Percentiles rank a stretch among this genome's conserved stretches.
These are phyloP conservation scores for Nasonia oneida DNA, from an alignment of 2,888 invertebrate species.

Conservation along the genomic window DNA sequence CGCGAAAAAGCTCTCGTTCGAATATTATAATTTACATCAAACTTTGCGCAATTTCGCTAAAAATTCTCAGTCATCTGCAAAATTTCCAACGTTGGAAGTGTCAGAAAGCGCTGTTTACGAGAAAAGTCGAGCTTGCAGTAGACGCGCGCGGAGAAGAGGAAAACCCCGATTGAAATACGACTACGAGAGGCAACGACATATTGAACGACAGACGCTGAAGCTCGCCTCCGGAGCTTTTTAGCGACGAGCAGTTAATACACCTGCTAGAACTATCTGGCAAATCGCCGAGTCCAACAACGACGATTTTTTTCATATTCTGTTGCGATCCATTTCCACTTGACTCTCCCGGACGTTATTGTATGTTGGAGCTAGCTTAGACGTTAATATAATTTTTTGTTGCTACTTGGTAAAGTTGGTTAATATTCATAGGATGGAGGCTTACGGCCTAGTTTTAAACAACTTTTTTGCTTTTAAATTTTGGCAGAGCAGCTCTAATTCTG, in stretches of 20 bases:
- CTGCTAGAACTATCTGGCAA: slow-evolving; percentile 26
- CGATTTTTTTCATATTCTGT: background rate
- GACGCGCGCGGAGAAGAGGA: background rate
- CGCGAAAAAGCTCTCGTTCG: background rate
- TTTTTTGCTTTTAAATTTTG: background rate
- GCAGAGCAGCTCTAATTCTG: background rate
- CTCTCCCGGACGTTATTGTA: background rate
- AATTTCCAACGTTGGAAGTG: background rate
- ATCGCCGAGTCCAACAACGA: slow-evolving; percentile 12
- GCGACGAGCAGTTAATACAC: slow-evolving; percentile 35
- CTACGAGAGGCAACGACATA: background rate
- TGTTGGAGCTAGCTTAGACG: background rate
- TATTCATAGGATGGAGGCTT: background rate
- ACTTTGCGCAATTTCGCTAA: background rate
- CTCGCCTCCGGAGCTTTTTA: slow-evolving; percentile 13
- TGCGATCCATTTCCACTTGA: background rate
- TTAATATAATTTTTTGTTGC: background rate
- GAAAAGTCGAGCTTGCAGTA: slow-evolving; percentile 4
- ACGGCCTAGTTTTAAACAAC: background rate
- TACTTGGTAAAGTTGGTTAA: background rate
- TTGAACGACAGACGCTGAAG: slow-evolving; percentile 11
- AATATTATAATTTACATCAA: slow-evolving; percentile 6
- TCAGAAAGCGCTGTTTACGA: slow-evolving; percentile 17
- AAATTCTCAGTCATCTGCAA: slow-evolving; percentile 25
- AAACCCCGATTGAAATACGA: slow-evolving; percentile 35